Conservation (phyloP, 1,140 invertebrate genomes). For the Phymastichus coffea region DNA sequence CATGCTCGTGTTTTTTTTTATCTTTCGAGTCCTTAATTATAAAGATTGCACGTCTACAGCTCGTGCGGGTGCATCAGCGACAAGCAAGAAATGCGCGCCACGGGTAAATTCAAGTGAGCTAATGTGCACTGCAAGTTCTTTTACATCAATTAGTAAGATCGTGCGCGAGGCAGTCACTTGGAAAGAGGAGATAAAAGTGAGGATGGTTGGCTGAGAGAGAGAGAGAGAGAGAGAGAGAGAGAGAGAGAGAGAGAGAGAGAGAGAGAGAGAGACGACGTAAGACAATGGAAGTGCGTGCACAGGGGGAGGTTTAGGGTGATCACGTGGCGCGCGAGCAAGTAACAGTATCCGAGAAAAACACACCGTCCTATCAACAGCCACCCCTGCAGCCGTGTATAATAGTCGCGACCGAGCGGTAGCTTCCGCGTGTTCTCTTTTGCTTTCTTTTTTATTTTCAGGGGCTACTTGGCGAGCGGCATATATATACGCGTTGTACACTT, state of each 20-base stretch:
- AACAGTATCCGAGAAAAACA: neutral
- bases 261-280: neutral
- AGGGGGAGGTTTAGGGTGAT: no score
- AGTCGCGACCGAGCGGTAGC: neutral
- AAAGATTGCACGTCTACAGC: conserved; percentile 1
- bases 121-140: neutral
- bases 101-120: no score
- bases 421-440: no score
- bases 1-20: conserved; percentile 7
- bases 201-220: conserved; percentile 37
- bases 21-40: conserved; percentile 10
- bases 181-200: conserved; percentile 6
- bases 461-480: neutral
- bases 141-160: conserved; percentile 15
- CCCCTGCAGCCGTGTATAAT: neutral
- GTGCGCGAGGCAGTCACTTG: neutral
- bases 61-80: neutral
- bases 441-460: neutral
- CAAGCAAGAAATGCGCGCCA: no score
- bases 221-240: conserved; percentile 2
- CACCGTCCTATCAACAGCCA: neutral
- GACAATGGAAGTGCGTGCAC: neutral
- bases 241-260: conserved; percentile 19
- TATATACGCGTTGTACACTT: neutral
- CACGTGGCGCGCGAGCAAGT: neutral